Base-by-base conservation (phyloP, 2,797 vertebrate genomes). In the Allobates femoralis region DNA sequence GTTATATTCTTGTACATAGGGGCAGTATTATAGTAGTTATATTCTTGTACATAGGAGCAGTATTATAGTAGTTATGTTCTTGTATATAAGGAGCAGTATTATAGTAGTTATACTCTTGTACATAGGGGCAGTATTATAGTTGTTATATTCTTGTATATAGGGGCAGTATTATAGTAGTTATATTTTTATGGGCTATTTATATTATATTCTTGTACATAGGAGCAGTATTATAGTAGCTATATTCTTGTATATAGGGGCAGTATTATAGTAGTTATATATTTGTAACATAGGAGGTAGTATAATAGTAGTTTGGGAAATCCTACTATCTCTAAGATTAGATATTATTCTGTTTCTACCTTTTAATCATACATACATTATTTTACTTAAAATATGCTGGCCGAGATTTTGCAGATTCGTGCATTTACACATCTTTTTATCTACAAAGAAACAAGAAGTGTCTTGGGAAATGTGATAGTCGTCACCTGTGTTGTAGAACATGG, bases 401-500 rank as follows among this genome's bases (percentile, higher is more conserved):
- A 62, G n/a, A 62, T 28, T 28, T 11, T 26, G 58, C 26, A 6
- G n/a, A 62, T 62, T 26, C 28, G 56, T 23, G 56, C 11, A 23
- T n/a, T 58, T 58, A n/a, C 21, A n/a, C 23, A 10, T 2, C 56
- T 23, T 58, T 58, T 58, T 58, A 8, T 23, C 6, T n/a, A 21
- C 23, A 58, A 23, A 58, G 56, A 10, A 10, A 62, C 58, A 26
- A 28, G 10, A 28, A 2, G 6, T 12, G n/a, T 62, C 26, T 30
- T 7, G 12, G 18, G 30, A 34, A 32, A 37, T 10, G 5, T 14
- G 56, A 46, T 1, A 28, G 26, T 32, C 15, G 56, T 91, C 69
- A 99, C 98, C 98, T 28, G 98, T 99, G 93, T 99, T 99, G 90
- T 99, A 99, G 94, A 99, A 99, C 85, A 98, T 93, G 0, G 97